phyloP scores from a whole-genome alignment of 2,113 vertebrate genomes.

The Herpailurus yagouaroundi region DNA sequence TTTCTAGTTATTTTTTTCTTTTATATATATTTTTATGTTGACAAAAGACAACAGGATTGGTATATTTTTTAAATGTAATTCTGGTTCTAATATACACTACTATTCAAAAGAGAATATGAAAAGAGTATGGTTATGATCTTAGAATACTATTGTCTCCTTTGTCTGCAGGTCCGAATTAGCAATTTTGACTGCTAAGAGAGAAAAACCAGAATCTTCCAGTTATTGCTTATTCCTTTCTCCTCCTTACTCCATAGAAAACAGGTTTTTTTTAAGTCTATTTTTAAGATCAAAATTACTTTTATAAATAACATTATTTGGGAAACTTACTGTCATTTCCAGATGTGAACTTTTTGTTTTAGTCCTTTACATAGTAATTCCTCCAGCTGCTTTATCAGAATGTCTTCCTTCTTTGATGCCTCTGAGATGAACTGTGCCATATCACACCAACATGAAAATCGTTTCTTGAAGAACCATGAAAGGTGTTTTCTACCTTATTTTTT shows the following conservation, averaged over 20 bases:
- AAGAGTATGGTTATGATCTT: background rate
- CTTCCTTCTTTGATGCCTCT: background rate
- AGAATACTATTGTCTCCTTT: background rate
- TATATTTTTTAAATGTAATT: background rate
- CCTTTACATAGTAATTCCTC: background rate
- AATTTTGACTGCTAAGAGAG: background rate
- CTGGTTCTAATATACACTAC: background rate
- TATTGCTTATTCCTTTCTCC: background rate
- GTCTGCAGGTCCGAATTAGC: background rate
- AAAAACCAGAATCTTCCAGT: background rate
- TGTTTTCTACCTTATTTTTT: background rate
- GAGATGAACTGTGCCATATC: background rate
- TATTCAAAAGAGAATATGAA: background rate
- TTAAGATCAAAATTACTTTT: background rate
- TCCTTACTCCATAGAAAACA: background rate
- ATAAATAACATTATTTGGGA: background rate
- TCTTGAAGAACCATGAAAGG: background rate
- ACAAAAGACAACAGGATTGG: background rate
- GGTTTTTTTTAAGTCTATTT: background rate
- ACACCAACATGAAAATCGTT: background rate
- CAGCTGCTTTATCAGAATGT: background rate
- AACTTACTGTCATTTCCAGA: background rate
- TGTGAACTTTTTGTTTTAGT: background rate
- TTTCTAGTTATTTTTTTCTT: background rate
- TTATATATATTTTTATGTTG: background rate